phyloP scores from a whole-genome alignment of 2,888 invertebrate species.

The Agrenia bidenticulata region DNA sequence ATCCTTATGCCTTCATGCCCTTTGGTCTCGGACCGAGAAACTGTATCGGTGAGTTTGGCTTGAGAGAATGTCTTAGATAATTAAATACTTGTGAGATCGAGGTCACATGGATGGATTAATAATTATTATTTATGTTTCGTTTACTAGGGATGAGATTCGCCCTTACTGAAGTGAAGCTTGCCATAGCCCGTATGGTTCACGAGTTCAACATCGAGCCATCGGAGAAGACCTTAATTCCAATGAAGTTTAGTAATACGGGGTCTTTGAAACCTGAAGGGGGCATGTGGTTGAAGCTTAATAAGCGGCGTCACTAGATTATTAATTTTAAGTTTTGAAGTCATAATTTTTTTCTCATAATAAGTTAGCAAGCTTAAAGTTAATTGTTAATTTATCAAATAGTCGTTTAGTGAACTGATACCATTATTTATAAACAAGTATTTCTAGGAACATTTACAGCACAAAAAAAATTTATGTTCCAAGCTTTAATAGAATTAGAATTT shows the following conservation, averaged over 20 bases:
- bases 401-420: too few species aligned
- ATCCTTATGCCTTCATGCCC: slow-evolving; percentile 60
- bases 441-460: too few species aligned
- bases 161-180: slow-evolving; percentile 60
- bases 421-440: too few species aligned
- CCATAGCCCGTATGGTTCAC: slow-evolving; percentile 59
- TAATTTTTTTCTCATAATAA: too few species aligned
- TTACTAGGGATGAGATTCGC: slow-evolving; percentile 59
- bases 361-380: too few species aligned
- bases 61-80: too few species aligned
- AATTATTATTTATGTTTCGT: neutral
- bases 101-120: neutral
- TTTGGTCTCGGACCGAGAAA: slow-evolving; percentile 17
- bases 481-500: too few species aligned
- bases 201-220: slow-evolving; percentile 59
- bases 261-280: slow-evolving; percentile 6
- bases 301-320: too few species aligned
- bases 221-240: slow-evolving; percentile 58
- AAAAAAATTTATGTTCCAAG: too few species aligned
- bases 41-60: neutral
- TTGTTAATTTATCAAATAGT: too few species aligned
- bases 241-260: slow-evolving; percentile 54
- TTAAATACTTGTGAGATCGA: neutral
- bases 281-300: slow-evolving; percentile 4
- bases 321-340: too few species aligned